Percentiles rank a stretch among this genome's conserved stretches.
Conservation (phyloP, 2,113 vertebrate species). For the Anoplopoma fimbria region DNA sequence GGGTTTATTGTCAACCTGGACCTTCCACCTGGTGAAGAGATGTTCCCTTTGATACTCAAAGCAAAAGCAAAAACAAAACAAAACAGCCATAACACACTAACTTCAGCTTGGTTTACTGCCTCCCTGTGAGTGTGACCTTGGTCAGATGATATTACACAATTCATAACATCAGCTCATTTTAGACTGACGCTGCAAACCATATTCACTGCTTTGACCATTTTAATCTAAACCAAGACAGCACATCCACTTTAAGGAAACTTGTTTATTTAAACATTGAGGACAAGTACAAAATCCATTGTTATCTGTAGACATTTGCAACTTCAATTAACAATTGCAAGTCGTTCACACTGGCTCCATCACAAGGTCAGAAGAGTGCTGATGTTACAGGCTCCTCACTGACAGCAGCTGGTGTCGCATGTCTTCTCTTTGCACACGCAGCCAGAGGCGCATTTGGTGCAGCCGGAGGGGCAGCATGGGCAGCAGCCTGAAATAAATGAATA, state of each 20-base stretch:
- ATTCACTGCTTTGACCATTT: not conserved
- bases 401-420: slow-evolving; percentile 84
- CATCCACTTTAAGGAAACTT: not conserved
- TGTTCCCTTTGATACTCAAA: not conserved
- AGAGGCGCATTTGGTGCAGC: slow-evolving; percentile 92
- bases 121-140: not conserved
- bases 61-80: not conserved
- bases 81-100: too few relatives aligned
- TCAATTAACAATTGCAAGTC: not conserved
- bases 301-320: not conserved
- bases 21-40: too few relatives aligned
- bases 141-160: not conserved
- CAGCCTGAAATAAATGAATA: slow-evolving; percentile 85
- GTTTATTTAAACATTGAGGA: slow-evolving; percentile 52
- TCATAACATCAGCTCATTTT: not conserved
- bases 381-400: slow-evolving; percentile 82
- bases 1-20: too few relatives aligned
- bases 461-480: slow-evolving; percentile 91
- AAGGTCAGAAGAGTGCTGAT: not conserved
- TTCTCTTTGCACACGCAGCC: slow-evolving; percentile 93
- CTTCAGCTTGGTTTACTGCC: not conserved
- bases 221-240: not conserved
- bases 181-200: not conserved
- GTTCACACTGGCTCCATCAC: not conserved
- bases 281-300: slow-evolving; percentile 29